Evolutionary conservation across 2,113 vertebrate genomes (phyloP), one percentile per base, ranked within the genome.

Genomic region (Ophthalmolycus amberensis): DNA sequence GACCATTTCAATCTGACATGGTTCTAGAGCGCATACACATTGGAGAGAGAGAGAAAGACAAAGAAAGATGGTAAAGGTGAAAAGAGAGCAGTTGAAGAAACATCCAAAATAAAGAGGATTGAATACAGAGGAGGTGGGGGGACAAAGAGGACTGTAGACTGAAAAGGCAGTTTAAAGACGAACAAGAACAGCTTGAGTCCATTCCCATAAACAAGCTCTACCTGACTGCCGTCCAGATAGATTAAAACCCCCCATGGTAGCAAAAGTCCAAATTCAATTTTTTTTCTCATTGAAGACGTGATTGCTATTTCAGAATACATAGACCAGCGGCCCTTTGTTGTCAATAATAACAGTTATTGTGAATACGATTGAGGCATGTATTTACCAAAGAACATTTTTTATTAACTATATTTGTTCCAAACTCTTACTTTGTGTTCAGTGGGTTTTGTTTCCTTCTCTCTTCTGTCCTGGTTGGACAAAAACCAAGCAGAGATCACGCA

Each of bases 1-100:
- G 82, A 88, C 81, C 90, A 83, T 79, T 80, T 89, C 76, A 79
- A 66, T 54, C 42, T 76, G 79, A 85, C 73, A 81, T 64, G 66
- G 54, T 83, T 86, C 25, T 52, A 40, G 32, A 71, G 67, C 77
- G 48, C 29, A 59, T 12, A 68, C 6, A 81, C 65, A 37, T 78
- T 62, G 77, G 50, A 73, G 18, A 59, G 27, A 38, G 38, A 78
- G 15, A 59, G 4, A 42, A 14, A 42, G 10, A 42, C 2, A 37
- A 9, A 66, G 59, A 58, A 27, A 16, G 40, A 15, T 40, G 32
- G 59, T n/a, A 29, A 68, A 71, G 38, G 34, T 46, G 32, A 74
- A 73, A 44, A 60, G 42, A 63, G 14, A 75, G 46, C 11, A 32
- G 54, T 58, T 27, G 58, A 22, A 54, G 11, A 65, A 37, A 8